Evolutionary conservation across 2,113 vertebrate genomes (phyloP), one percentile per base, ranked within the genome.

Genomic region (Myxocyprinus asiaticus): DNA sequence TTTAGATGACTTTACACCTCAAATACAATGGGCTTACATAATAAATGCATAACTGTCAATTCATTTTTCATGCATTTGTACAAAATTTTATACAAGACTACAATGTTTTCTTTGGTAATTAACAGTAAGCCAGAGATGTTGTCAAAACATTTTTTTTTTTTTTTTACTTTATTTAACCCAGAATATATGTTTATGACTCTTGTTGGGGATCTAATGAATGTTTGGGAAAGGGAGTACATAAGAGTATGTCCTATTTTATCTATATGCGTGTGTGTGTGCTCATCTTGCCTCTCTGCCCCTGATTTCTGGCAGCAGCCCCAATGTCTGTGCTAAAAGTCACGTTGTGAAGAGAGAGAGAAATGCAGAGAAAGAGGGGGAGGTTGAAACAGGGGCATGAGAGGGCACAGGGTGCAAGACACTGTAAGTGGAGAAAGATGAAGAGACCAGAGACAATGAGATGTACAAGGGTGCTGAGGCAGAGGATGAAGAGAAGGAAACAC

Each of bases 351-450:
- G 88, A 91, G 80, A 81, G 69, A 80, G 84, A 74, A 63, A 48
- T 22, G 51, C 7, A 47, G 48, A 74, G 78, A 69, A 75, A 69
- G 45, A 71, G 68, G 67, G 45, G 56, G 43, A 55, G 82, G 67
- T 53, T 55, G 71, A 71, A 87, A 90, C 71, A 74, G 71, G 84
- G 73, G 63, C 63, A 67, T 73, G 71, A 61, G 77, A 85, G 91
- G 91, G 90, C 91, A 92, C 83, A 83, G 87, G 85, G 90, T 91
- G 89, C 90, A 92, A 87, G 90, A 91, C 91, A 93, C 91, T 90
- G 91, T 91, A 93, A 93, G 90, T 91, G 81, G 87, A 91, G 90
- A 91, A 88, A 91, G 89, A 92, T 91, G 91, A 92, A 91, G 89
- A 90, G 88, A 88, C 58, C 79, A 82, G 87, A 92, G 88, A 91